Evolutionary conservation across 2,888 invertebrate genomes (phyloP).

Genomic region (Polyommatus iphigenia): DNA sequence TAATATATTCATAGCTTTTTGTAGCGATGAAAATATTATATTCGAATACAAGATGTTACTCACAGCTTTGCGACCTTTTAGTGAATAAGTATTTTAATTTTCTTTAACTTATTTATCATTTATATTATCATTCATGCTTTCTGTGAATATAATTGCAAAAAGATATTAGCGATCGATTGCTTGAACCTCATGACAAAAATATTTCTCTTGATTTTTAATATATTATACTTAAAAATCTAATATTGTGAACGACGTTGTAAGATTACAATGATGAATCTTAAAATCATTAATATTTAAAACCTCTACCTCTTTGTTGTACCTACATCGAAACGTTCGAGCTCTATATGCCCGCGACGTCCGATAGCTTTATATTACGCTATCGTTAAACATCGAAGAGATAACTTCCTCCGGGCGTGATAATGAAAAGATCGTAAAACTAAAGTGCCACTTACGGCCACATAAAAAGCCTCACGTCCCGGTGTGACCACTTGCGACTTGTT

Average conservation of each 20-base stretch:
- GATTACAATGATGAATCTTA: too few relatives aligned
- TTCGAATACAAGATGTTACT: conserved; percentile 19
- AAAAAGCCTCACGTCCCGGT: conserved; percentile 43
- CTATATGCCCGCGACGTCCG: not conserved
- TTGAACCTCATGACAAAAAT: too few relatives aligned
- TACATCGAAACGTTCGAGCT: not conserved
- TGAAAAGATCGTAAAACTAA: conserved; percentile 44
- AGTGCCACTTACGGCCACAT: conserved; percentile 44
- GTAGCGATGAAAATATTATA: conserved; percentile 11
- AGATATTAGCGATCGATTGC: too few relatives aligned
- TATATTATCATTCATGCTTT: too few relatives aligned
- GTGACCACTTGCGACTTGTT: conserved; percentile 40
- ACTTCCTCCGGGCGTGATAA: conserved; percentile 38
- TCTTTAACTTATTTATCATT: too few relatives aligned
- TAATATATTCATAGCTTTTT: conserved; percentile 31
- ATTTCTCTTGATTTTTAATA: too few relatives aligned
- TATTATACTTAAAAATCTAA: too few relatives aligned
- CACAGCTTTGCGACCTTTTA: conserved; percentile 1
- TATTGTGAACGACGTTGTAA: too few relatives aligned
- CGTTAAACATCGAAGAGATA: conserved; percentile 28
- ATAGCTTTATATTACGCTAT: conserved; percentile 28
- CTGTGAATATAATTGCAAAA: too few relatives aligned
- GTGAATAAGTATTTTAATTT: not conserved
- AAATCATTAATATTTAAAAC: too few relatives aligned
- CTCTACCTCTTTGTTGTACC: not conserved